Base-by-base conservation (phyloP, 1,140 invertebrate genomes). In the Amyelois transitella region DNA sequence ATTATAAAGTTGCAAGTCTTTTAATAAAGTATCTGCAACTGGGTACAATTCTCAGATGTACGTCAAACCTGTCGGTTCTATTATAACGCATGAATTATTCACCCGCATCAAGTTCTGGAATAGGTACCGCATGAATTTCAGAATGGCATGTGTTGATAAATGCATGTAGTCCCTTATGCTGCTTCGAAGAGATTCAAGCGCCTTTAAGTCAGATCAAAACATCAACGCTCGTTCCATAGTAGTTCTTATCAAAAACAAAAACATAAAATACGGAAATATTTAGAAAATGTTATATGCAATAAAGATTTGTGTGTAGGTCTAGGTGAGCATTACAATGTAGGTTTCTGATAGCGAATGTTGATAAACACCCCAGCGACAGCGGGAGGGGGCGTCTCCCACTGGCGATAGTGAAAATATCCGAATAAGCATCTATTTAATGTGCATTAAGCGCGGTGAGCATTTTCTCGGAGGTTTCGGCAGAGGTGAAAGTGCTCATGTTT, bases 401-500 rank as follows among this genome's bases (percentile, higher is more conserved):
- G 20, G 28, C 53, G 56, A 58, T 51, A 62, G 56, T 57, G 53
- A 58, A 62, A 66, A 59, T 56, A 53, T 49, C 19, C 44, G 21
- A 28, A 7, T 43, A 20, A 45, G 47, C 51, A 54, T 57, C 38
- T 53, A 56, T 56, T 44, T 56, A 53, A 59, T 56, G 57, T 43
- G 51, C 47, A 28, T 57, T 62, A 51, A 58, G 55, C 53, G 25
- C 18, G 17, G 43, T 5, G 20, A 44, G 44, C 51, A 67, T 66
- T 67, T 69, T 73, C 69, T 72, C 63, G 66, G 56, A 53, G 52
- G 64, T 76, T 75, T 77, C 68, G 72, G 76, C 68, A 55, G 53
- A 67, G 74, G 83, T 78, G 81, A 86, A 86, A 86, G 83, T 82
- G 72, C 65, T 75, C 70, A 71, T 74, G 66, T 72, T 84, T 83